phyloP scores from a whole-genome alignment of 2,888 invertebrate species.

The Drosophila phalerata region DNA sequence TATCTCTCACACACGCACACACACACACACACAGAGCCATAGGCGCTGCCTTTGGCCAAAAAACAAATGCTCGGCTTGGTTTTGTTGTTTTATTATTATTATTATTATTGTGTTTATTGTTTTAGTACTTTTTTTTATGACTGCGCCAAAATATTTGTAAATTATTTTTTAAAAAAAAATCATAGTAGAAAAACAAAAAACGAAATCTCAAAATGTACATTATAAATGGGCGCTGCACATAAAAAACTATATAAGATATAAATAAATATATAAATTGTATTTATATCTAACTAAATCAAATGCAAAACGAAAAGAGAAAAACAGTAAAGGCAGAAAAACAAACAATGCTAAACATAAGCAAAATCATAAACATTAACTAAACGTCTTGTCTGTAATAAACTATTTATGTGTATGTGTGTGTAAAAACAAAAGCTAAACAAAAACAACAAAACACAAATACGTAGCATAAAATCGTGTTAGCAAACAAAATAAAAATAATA shows the following conservation, averaged over 20 bases:
- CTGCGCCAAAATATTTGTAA: conserved; percentile 78
- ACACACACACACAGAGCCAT: conserved; percentile 20
- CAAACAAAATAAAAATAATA: conserved; percentile 33
- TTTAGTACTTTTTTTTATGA: conserved; percentile 54
- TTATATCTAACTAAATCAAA: conserved; percentile 44
- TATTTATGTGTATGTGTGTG: conserved; percentile 73
- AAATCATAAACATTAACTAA: conserved; percentile 46
- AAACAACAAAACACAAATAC: conserved; percentile 37
- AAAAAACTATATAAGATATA: conserved; percentile 40
- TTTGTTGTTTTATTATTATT: conserved; percentile 65
- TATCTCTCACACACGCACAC: conserved; percentile 1
- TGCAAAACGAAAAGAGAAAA: conserved; percentile 7
- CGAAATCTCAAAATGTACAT: conserved; percentile 59
- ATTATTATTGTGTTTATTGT: conserved; percentile 69
- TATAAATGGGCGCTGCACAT: conserved; percentile 66
- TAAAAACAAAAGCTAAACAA: conserved; percentile 56
- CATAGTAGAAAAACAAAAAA: conserved; percentile 48
- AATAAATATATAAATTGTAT: conserved; percentile 37
- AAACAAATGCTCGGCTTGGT: conserved; percentile 70
- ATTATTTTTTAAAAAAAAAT: conserved; percentile 64
- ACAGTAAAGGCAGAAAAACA: conserved; percentile 14
- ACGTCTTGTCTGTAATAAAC: conserved; percentile 61
- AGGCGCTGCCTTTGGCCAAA: conserved; percentile 52
- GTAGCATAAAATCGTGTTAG: conserved; percentile 57
- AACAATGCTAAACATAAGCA: conserved; percentile 35